Percentiles rank a stretch among this genome's conserved stretches.
These are phyloP conservation scores for Brienomyrus brachyistius DNA, from an alignment of 2,113 vertebrate genomes.

Conservation along the genomic window DNA sequence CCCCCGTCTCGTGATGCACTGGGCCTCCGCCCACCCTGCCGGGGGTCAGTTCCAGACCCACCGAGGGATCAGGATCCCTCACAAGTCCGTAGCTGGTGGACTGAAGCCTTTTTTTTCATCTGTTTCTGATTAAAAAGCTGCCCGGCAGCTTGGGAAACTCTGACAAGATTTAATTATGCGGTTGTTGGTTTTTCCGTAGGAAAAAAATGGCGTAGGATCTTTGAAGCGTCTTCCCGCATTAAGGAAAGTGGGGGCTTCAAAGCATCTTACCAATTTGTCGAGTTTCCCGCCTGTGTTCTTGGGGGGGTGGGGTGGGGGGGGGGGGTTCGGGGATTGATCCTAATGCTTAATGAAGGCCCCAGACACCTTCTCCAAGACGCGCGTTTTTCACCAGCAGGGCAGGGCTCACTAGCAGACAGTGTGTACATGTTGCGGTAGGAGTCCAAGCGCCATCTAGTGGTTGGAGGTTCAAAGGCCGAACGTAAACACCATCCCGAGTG, in stretches of 20 bases:
- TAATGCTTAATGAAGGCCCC: background rate
- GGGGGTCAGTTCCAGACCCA: background rate
- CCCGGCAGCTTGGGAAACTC: background rate
- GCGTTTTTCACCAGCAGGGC: background rate
- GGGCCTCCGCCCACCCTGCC: background rate
- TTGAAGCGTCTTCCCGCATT: conserved; percentile 2
- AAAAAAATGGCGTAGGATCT: background rate
- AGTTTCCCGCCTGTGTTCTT: background rate
- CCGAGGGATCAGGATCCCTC: background rate
- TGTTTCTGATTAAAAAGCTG: conserved; percentile 2
- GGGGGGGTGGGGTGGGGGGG: background rate
- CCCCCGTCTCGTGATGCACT: background rate
- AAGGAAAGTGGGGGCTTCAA: background rate
- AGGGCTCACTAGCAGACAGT: background rate
- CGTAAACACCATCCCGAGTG: no score
- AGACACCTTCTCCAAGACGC: background rate
- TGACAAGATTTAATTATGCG: conserved; percentile 19
- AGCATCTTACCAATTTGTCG: background rate
- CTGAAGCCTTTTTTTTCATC: background rate
- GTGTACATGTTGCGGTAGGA: background rate
- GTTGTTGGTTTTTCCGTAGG: background rate
- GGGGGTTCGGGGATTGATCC: background rate
- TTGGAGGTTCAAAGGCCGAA: background rate
- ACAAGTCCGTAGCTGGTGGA: background rate
- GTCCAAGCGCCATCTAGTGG: background rate